These are phyloP conservation scores for Deroplatys truncata DNA, from an alignment of 2,888 invertebrate species.

Conservation along the genomic window DNA sequence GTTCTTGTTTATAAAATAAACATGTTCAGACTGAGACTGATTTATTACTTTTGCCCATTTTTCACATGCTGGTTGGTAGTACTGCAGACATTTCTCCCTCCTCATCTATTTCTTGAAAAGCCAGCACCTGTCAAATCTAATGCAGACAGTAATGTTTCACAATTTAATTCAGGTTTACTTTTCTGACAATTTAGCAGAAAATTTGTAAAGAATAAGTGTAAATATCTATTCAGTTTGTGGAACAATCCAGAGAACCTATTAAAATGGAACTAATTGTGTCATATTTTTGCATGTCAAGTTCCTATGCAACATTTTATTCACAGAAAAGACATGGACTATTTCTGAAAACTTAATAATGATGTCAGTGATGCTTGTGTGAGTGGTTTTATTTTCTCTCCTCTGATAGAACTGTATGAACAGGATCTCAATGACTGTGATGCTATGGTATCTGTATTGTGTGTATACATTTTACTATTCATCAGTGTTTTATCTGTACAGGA, in stretches of 20 bases:
- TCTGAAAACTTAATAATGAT: neutral
- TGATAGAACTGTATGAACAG: neutral
- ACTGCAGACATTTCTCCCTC: too few relatives aligned
- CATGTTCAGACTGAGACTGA: too few relatives aligned
- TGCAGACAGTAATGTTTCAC: too few relatives aligned
- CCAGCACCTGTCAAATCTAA: too few relatives aligned
- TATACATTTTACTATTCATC: neutral
- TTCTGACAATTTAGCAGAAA: too few relatives aligned
- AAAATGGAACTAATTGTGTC: neutral
- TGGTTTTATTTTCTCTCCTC: neutral
- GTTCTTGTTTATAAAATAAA: too few relatives aligned
- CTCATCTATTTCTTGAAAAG: too few relatives aligned
- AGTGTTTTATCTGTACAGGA: neutral
- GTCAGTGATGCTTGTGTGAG: neutral
- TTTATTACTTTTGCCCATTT: too few relatives aligned
- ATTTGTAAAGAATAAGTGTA: too few relatives aligned
- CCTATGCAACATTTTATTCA: neutral
- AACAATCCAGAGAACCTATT: neutral
- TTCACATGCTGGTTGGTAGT: too few relatives aligned
- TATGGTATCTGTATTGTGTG: neutral
- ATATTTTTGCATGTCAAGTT: neutral
- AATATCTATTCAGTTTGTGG: neutral
- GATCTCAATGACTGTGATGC: slow-evolving; percentile 9
- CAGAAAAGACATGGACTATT: neutral
- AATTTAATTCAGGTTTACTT: too few relatives aligned